Evolutionary conservation across 1,140 invertebrate species (phyloP), one percentile per base, ranked within the genome.

Genomic region (Cryptotermes secundus): DNA sequence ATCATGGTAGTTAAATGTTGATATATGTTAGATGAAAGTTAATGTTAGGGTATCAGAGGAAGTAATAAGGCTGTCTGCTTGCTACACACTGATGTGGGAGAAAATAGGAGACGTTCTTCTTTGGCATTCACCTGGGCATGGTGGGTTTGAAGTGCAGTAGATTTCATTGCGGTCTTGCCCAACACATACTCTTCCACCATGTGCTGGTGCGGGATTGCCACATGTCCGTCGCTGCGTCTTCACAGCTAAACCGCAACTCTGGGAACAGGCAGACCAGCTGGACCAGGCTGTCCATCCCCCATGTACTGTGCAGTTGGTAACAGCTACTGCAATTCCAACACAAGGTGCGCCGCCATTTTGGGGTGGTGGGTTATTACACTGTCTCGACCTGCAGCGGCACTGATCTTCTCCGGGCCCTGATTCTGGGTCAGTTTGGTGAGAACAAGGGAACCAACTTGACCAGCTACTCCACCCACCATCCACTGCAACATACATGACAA

Each of bases 251-350:
- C 96, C 95, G 83, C 94, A 95, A 31, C 93, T 94, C 53, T 94
- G 92, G 84, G 95, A 95, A 87, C 97, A 98, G 19, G 94, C 93
- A 3, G 96, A 97, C 96, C 96, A 98, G 0, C 93, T 91, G 0
- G 96, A 96, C 97, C 97, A 98, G 3, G 92, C 89, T 0, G 96
- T 96, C 97, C 97, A 98, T 3, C 94, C 94, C 16, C 97, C 97
- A 88, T 98, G 95, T 72, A 95, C 92, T 0, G 95, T 96, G 87
- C 95, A 96, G 88, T 96, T 96, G 9, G 92, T 91, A 34, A 96
- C 95, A 24, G 92, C 91, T 84, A 95, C 92, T 49, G 91, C 90
- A 4, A 91, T 88, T 22, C 92, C 92, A 19, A 19, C 31, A 34
- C 85, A 85, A 35, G 82, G 35, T 3, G 72, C 88, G 6, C 97